Percentiles rank a stretch among this genome's conserved stretches.
Conservation (phyloP, 2,888 invertebrate genomes). For the Epiblema foenella region DNA sequence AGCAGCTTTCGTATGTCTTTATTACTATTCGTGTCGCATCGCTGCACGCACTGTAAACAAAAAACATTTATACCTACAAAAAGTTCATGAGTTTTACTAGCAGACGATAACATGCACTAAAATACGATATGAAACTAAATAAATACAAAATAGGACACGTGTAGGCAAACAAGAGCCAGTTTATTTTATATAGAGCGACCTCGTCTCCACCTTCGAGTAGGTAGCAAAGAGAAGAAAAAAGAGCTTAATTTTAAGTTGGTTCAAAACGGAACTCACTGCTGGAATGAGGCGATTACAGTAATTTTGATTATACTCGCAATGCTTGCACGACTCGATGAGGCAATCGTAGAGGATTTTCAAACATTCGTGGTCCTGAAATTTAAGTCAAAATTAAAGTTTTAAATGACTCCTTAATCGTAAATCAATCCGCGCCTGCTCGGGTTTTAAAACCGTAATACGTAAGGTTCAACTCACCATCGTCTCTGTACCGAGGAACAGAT, state of each 20-base stretch:
- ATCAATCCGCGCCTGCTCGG: no score
- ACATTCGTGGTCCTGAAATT: constrained; percentile 65
- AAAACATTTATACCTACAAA: no score
- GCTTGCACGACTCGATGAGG: constrained; percentile 65
- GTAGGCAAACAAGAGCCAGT: background rate
- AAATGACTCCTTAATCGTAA: no score
- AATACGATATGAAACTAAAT: no score
- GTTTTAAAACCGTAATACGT: background rate
- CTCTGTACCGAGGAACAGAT: constrained; percentile 65
- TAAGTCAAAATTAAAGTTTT: background rate
- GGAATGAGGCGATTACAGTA: constrained; percentile 72
- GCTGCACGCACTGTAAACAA: constrained; percentile 65
- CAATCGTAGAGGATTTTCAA: constrained; percentile 73
- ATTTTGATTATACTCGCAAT: constrained; percentile 64
- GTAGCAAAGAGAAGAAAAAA: no score
- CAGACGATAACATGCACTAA: no score
- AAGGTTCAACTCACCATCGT: constrained; percentile 57
- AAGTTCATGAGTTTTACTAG: no score
- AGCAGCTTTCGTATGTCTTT: constrained; percentile 65
- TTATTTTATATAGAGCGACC: background rate
- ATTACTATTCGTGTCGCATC: constrained; percentile 58
- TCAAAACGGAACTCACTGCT: constrained; percentile 57
- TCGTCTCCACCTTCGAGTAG: background rate
- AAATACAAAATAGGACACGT: background rate
- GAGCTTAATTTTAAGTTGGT: background rate